phyloP scores from a whole-genome alignment of 2,888 invertebrate species.

The Megastigmus dorsalis region DNA sequence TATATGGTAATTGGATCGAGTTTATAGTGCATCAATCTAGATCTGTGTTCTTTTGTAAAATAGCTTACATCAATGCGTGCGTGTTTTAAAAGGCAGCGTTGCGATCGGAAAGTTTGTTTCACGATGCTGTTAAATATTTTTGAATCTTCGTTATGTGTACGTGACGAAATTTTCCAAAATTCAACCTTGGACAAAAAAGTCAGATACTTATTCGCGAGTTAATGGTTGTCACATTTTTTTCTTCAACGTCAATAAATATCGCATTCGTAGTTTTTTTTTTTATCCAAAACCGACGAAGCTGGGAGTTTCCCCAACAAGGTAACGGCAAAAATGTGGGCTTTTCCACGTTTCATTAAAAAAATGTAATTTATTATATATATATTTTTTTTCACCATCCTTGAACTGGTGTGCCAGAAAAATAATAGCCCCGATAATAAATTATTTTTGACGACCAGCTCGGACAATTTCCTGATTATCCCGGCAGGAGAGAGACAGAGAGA shows the following conservation, averaged over 20 bases:
- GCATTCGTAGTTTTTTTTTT: background rate
- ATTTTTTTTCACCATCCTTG: constrained; percentile 20
- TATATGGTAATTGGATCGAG: too few species aligned
- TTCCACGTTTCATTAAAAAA: background rate
- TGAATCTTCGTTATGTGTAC: too few species aligned
- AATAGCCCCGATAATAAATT: constrained; percentile 48
- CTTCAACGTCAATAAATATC: background rate
- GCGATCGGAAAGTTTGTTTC: too few species aligned
- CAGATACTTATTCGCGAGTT: too few species aligned
- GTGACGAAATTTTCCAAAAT: too few species aligned
- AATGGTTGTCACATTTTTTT: background rate
- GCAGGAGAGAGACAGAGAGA: too few species aligned
- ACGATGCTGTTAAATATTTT: too few species aligned
- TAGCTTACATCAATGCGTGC: too few species aligned
- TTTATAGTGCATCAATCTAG: too few species aligned
- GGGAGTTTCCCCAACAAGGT: background rate
- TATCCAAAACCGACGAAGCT: background rate
- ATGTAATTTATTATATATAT: constrained; percentile 25
- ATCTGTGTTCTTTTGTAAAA: too few species aligned
- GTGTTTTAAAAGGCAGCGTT: too few species aligned
- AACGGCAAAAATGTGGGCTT: background rate
- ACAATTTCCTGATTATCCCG: constrained; percentile 41
- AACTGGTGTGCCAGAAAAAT: constrained; percentile 28
- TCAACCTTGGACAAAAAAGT: too few species aligned
- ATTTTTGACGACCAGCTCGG: constrained; percentile 47